phyloP scores from a whole-genome alignment of 2,797 vertebrate species.

The Borostomias antarcticus region DNA sequence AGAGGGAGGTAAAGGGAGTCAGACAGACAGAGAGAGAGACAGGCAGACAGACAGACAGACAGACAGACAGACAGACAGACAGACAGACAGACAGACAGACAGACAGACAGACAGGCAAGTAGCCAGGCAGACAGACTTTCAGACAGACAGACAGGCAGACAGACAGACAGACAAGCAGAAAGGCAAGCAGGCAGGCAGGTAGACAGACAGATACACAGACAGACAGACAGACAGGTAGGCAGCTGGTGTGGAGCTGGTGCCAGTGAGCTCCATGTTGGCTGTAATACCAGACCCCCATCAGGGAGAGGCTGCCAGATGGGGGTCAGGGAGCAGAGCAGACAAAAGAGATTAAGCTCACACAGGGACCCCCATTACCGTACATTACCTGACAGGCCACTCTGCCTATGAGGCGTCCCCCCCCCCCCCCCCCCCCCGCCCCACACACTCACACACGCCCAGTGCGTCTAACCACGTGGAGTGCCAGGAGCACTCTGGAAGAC shows the following conservation, averaged over 20 bases:
- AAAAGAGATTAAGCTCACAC: slow-evolving; percentile 1
- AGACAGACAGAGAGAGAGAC: slow-evolving; percentile 6
- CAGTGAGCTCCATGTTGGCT: no score
- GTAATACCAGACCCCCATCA: no score
- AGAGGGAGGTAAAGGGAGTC: slow-evolving; percentile 3
- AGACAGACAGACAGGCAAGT: background rate
- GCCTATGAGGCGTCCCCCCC: background rate
- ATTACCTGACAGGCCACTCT: background rate
- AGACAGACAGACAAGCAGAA: slow-evolving; percentile 22
- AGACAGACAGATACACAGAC: background rate
- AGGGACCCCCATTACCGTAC: background rate
- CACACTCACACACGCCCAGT: slow-evolving; percentile 6
- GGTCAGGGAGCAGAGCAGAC: background rate
- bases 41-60: slow-evolving; percentile 22
- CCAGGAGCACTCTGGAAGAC: background rate
- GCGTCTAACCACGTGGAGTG: slow-evolving; percentile 45
- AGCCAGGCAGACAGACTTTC: background rate
- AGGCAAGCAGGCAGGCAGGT: background rate
- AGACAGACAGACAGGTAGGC: background rate
- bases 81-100: background rate
- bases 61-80: no score
- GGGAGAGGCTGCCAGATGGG: background rate
- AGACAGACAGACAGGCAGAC: background rate
- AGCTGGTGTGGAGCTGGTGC: no score
- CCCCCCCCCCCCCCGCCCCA: background rate